Conservation (phyloP, 2,888 invertebrate species). For the Lycocerus yunnanus region DNA sequence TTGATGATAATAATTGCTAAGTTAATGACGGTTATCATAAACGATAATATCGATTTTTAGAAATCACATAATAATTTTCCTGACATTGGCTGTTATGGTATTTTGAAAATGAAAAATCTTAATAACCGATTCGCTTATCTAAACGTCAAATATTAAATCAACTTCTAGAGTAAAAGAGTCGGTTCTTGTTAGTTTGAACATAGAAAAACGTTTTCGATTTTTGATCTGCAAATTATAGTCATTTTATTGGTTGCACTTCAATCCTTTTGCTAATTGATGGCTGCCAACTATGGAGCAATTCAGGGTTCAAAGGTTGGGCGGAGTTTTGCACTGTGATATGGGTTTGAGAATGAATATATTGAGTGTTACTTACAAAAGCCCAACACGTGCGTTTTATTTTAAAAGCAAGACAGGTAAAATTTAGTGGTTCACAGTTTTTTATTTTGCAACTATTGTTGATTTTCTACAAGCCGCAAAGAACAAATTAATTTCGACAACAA, state of each 20-base stretch:
- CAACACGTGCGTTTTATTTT: neutral
- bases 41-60: neutral
- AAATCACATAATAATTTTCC: neutral
- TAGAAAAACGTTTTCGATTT: conserved; percentile 25
- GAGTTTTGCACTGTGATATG: conserved; percentile 40
- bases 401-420: neutral
- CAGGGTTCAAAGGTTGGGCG: conserved; percentile 37
- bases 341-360: conserved; percentile 23
- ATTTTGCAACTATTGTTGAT: neutral
- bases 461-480: neutral
- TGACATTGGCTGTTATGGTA: neutral
- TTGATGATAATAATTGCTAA: neutral
- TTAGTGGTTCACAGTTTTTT: neutral
- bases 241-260: conserved; percentile 36
- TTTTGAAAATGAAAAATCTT: conserved; percentile 6
- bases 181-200: conserved; percentile 10
- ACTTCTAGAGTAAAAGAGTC: conserved; percentile 5
- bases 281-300: conserved; percentile 35
- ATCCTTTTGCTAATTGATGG: conserved; percentile 41
- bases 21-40: neutral
- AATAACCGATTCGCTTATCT: conserved; percentile 17
- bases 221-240: conserved; percentile 38
- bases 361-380: neutral
- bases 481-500: neutral
- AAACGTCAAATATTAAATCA: conserved; percentile 6